Evolutionary conservation across 92 coral and sea anemone genomes (phyloP).

Genomic region (Bergia sp.): DNA sequence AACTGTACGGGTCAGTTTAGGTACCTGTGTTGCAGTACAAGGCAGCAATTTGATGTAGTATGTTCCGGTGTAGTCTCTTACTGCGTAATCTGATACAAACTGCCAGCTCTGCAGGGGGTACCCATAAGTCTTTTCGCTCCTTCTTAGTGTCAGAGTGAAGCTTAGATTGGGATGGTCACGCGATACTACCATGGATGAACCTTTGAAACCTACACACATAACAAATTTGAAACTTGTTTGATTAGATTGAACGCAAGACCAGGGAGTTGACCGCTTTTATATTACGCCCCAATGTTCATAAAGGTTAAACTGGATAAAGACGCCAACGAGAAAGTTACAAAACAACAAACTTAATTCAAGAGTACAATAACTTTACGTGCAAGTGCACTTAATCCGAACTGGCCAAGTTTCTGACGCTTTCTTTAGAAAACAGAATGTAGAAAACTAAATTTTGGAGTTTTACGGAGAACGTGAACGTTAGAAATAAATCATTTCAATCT

Average conservation of each 20-base stretch:
- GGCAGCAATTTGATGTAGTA: conserved; percentile 94
- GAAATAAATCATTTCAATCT: too few relatives aligned
- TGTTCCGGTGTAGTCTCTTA: conserved; percentile 92
- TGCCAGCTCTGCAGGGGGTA: conserved; percentile 97
- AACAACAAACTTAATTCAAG: too few relatives aligned
- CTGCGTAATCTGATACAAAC: conserved; percentile 89
- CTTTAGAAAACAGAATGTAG: too few relatives aligned
- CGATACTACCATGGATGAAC: conserved; percentile 89
- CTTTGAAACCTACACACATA: conserved; percentile 55
- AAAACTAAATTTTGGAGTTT: too few relatives aligned
- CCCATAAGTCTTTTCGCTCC: conserved; percentile 84
- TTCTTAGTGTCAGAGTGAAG: conserved; percentile 70
- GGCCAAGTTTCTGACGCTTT: too few relatives aligned
- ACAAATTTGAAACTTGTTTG: background rate
- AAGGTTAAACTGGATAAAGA: too few relatives aligned
- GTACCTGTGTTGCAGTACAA: conserved; percentile 82
- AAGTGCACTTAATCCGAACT: too few relatives aligned
- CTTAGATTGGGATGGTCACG: conserved; percentile 93
- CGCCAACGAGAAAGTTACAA: too few relatives aligned
- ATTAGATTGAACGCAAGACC: background rate
- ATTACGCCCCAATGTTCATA: too few relatives aligned
- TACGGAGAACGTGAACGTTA: too few relatives aligned
- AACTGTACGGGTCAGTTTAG: background rate
- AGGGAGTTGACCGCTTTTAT: too few relatives aligned
- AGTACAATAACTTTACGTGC: too few relatives aligned